Evolutionary conservation across 1,140 invertebrate genomes (phyloP).

Genomic region (Tetramorium parvispinum): DNA sequence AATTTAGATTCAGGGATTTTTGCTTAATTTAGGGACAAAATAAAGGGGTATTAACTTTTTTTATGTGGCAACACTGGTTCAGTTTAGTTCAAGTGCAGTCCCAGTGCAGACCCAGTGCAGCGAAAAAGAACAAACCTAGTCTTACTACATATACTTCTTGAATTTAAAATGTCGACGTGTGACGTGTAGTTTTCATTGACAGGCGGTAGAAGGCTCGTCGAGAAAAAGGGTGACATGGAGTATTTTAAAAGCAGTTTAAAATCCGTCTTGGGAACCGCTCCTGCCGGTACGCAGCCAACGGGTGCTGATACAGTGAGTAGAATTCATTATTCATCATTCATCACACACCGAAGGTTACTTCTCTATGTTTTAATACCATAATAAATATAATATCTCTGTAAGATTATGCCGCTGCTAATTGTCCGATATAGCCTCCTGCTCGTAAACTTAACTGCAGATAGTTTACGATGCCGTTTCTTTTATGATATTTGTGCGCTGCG

Average conservation of each 20-base stretch:
- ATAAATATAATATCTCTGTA: background rate
- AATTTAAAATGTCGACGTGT: conserved; percentile 78
- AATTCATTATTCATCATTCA: conserved; percentile 60
- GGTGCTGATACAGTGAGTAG: conserved; percentile 93
- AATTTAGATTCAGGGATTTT: no score
- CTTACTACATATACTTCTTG: background rate
- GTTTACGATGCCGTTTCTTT: background rate
- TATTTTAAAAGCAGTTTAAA: conserved; percentile 95
- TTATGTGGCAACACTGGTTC: no score
- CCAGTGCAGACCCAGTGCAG: no score
- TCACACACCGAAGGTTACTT: background rate
- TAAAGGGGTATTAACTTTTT: no score
- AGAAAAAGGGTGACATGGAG: conserved; percentile 88
- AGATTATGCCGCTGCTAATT: background rate
- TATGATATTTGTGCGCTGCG: background rate
- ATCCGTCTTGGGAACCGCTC: conserved; percentile 94
- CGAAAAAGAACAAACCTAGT: no score
- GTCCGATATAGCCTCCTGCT: background rate
- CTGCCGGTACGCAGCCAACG: conserved; percentile 90
- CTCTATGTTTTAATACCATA: background rate
- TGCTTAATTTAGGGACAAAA: no score
- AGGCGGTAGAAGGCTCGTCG: conserved; percentile 36
- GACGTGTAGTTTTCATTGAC: conserved; percentile 74
- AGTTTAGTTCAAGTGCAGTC: no score
- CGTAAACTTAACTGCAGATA: background rate